phyloP scores from a whole-genome alignment of 2,888 invertebrate genomes.

The Hoplodrina ambigua region DNA sequence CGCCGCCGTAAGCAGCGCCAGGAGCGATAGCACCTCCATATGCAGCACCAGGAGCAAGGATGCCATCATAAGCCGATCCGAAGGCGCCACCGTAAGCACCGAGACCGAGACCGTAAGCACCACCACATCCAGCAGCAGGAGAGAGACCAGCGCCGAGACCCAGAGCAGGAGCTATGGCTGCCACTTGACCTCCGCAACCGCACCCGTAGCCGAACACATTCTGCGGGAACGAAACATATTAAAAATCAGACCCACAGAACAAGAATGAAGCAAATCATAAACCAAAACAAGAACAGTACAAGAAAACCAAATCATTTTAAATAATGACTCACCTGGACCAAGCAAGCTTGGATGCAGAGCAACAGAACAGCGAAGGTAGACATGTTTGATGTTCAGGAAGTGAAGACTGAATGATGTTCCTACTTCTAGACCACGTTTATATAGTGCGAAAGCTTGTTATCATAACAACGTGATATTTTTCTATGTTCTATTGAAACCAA shows the following conservation, averaged over 20 bases:
- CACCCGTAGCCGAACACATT: background rate
- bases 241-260: background rate
- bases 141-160: no score
- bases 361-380: slow-evolving; percentile 66
- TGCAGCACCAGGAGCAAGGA: slow-evolving; percentile 15
- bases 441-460: slow-evolving; percentile 24
- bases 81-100: background rate
- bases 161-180: background rate
- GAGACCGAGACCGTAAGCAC: background rate
- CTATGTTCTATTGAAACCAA: background rate
- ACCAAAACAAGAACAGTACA: no score
- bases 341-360: slow-evolving; percentile 70
- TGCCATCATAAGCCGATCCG: background rate
- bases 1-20: slow-evolving; percentile 29
- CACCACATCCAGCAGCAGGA: background rate
- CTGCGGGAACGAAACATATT: background rate
- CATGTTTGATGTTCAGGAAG: slow-evolving; percentile 59
- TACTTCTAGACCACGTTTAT: slow-evolving; percentile 13
- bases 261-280: no score
- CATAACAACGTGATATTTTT: slow-evolving; percentile 3
- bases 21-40: slow-evolving; percentile 16
- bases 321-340: slow-evolving; percentile 66
- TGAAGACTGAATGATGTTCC: slow-evolving; percentile 39
- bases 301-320: no score
- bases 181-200: background rate